Evolutionary conservation across 2,888 invertebrate genomes (phyloP), one percentile per base, ranked within the genome.

Genomic region (Apeira syringaria): DNA sequence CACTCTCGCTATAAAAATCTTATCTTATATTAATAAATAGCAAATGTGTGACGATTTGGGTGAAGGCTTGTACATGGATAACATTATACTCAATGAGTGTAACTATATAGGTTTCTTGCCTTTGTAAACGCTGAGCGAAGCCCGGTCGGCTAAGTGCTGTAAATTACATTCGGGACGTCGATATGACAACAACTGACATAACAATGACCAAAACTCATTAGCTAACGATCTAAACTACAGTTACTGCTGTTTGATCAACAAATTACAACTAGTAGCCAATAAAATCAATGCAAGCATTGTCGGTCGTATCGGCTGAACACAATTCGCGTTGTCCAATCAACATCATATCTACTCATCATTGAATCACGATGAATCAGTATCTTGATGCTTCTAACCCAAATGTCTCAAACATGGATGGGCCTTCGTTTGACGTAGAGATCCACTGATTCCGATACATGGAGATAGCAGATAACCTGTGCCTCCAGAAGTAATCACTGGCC

Each of bases 401-500:
- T 84, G 77, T 76, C 73, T 50, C 41, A 71, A 84, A 84, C 84
- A 47, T 62, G 11, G 43, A 37, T 44, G 24, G 20, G 28, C 42
- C 5, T 83, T 83, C 76, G 74, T 78, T 70, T 78, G 84, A 84
- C 74, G 72, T 72, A 75, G 75, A 84, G 80, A 80, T 80, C 69
- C 77, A 77, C 76, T 74, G 74, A 77, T 75, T 68, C 64, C 50
- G 64, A 57, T 64, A 67, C 72, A 71, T 67, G 59, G 32, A 60
- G 53, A 62, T 58, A 36, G 34, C 30, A 50, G 57, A 56, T 59
- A 58, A 56, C 58, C 57, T 54, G 58, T 50, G 30, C 39, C 34
- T 48, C 35, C 55, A 51, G 55, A 64, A 56, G 49, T 49, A 56
- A 54, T 54, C 53, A 59, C 47, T 56, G 50, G 42, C 27, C 45